Conservation (phyloP, 2,888 invertebrate genomes). For the Hecatera dysodea region DNA sequence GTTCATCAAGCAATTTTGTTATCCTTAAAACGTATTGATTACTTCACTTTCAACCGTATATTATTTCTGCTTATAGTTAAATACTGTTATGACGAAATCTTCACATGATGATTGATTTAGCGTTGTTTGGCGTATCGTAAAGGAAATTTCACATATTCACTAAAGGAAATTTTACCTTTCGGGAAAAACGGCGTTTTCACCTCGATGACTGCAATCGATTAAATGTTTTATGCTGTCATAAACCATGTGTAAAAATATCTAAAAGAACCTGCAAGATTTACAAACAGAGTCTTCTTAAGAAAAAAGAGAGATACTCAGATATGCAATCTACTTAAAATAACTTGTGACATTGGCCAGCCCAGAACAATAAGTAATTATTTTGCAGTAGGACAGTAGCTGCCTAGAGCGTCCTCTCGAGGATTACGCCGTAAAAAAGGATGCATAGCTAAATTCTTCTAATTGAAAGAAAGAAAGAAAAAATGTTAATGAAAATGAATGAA, state of each 20-base stretch:
- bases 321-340: background rate
- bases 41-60: background rate
- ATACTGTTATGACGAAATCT: background rate
- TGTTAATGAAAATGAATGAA: no score
- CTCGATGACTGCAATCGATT: no score
- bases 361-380: background rate
- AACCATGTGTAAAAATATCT: no score
- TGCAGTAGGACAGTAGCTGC: background rate
- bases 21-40: constrained; percentile 25
- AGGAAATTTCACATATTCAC: background rate
- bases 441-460: background rate
- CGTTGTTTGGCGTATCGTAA: background rate
- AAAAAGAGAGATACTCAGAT: no score
- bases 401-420: no score
- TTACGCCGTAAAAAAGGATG: background rate
- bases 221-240: no score
- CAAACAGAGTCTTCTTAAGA: no score
- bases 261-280: no score
- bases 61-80: background rate
- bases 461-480: no score
- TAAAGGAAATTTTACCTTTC: background rate
- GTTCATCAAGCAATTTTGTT: constrained; percentile 26
- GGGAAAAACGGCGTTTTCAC: background rate
- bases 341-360: background rate
- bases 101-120: background rate